Base-by-base conservation (phyloP, 2,888 invertebrate genomes). In the Balanococcus diminutus region DNA sequence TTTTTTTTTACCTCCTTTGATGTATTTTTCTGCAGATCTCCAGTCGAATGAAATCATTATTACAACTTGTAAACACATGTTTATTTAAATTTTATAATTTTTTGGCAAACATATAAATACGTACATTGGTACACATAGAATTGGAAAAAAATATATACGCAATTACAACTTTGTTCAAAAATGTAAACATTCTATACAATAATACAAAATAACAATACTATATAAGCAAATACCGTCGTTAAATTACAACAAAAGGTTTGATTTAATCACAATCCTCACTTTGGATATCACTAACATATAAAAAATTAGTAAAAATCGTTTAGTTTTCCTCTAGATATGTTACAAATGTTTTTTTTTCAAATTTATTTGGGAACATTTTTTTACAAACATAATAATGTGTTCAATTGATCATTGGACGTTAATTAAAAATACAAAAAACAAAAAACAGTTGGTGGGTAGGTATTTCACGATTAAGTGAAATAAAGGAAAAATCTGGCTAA, bases 151-250 rank as follows among this genome's bases (percentile, higher is more conserved):
- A 61, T n/a, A 61, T 22, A 46, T 46, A 46, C 46, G 61, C 61
- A 61, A 22, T 67, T 67, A 67, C 67, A 67, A 16, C 6, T 67
- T 42, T 42, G n/a, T 42, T 28, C 14, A 75, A 75, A 75, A 75
- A 32, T 75, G 75, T 75, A 75, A 75, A 75, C 75, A 75, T 75
- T 75, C 75, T 75, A 75, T 75, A 75, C 75, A 75, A 67, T 32
- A 75, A 75, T 75, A 75, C 32, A 75, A 75, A 75, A 75, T 75
- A 75, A 75, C 75, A 75, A 75, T 32, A 75, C 75, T 75, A 75
- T 25, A 67, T 75, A 75, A 75, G 75, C 75, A n/a, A 75, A 75
- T 75, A 75, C 31, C 75, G 75, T 67, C 61, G 32, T 32, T 75
- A 75, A 75, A 75, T 75, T 75, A 75, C 75, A 75, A 75, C 75